Evolutionary conservation across 2,113 vertebrate species (phyloP).

Genomic region (Solea solea): DNA sequence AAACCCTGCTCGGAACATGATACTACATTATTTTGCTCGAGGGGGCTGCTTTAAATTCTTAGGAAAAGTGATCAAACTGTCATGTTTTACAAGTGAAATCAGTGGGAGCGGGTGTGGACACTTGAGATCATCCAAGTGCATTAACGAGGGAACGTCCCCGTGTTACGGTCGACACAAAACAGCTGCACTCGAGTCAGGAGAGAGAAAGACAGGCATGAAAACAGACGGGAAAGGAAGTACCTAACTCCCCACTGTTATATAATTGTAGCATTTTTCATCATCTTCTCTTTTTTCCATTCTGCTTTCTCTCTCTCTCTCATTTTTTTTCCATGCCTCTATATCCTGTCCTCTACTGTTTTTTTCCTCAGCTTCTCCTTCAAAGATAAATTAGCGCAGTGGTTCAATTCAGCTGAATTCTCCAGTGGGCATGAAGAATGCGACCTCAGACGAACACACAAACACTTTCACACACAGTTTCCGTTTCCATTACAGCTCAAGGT

Average conservation of each 20-base stretch:
- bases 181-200: slow-evolving; percentile 42
- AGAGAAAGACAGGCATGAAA: slow-evolving; percentile 4
- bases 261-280: slow-evolving; percentile 46
- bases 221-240: slow-evolving; percentile 31
- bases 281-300: not conserved
- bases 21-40: too few relatives aligned
- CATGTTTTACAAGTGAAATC: slow-evolving; percentile 11
- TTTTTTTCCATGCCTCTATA: not conserved
- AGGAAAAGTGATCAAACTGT: not conserved
- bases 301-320: not conserved
- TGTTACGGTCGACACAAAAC: slow-evolving; percentile 31
- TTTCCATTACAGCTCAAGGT: slow-evolving; percentile 24
- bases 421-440: slow-evolving; percentile 42
- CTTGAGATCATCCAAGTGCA: slow-evolving; percentile 34
- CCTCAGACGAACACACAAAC: slow-evolving; percentile 38
- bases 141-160: slow-evolving; percentile 1
- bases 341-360: too few relatives aligned
- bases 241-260: slow-evolving; percentile 51
- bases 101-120: not conserved
- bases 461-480: slow-evolving; percentile 9
- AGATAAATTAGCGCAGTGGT: slow-evolving; percentile 59
- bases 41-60: too few relatives aligned
- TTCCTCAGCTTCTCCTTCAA: slow-evolving; percentile 21
- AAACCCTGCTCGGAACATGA: too few relatives aligned
- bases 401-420: slow-evolving; percentile 51